Percentiles rank a stretch among this genome's conserved stretches.
phyloP scores from a whole-genome alignment of 2,797 vertebrate species.

The Loris lydekkerianus region DNA sequence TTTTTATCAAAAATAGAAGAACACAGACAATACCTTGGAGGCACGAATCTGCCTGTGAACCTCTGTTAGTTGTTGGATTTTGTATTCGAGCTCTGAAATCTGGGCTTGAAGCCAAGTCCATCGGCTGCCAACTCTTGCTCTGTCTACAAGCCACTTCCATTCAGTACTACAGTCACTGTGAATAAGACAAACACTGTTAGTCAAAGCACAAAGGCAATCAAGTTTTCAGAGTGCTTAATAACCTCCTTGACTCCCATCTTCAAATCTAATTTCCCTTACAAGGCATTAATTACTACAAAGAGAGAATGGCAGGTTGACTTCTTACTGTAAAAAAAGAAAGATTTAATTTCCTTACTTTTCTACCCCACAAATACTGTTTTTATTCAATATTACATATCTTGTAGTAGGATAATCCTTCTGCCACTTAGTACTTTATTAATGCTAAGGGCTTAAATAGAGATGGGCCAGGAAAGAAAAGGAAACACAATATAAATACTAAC shows the following conservation, averaged over 20 bases:
- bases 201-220: slow-evolving; percentile 85
- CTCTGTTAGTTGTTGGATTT: slow-evolving; percentile 92
- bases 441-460: background rate
- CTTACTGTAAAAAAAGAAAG: slow-evolving; percentile 45
- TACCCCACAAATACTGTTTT: slow-evolving; percentile 42
- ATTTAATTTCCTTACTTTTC: slow-evolving; percentile 65
- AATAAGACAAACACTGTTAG: slow-evolving; percentile 88
- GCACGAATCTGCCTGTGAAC: slow-evolving; percentile 93
- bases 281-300: slow-evolving; percentile 76
- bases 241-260: slow-evolving; percentile 80
- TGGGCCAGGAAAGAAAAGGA: slow-evolving; percentile 52
- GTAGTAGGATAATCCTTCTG: slow-evolving; percentile 46
- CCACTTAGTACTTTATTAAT: slow-evolving; percentile 50
- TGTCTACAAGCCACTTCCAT: slow-evolving; percentile 93
- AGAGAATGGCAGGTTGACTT: slow-evolving; percentile 76
- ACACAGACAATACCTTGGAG: slow-evolving; percentile 91
- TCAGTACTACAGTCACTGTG: slow-evolving; percentile 90
- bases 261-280: slow-evolving; percentile 82
- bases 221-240: slow-evolving; percentile 84
- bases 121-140: slow-evolving; percentile 95
- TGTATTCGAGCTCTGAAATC: slow-evolving; percentile 94
- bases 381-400: slow-evolving; percentile 30
- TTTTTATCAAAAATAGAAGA: slow-evolving; percentile 71
- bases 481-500: slow-evolving; percentile 43
- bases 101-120: slow-evolving; percentile 97